Evolutionary conservation across 2,113 vertebrate species (phyloP), one percentile per base, ranked within the genome.

Genomic region (Pterocles burchelli): DNA sequence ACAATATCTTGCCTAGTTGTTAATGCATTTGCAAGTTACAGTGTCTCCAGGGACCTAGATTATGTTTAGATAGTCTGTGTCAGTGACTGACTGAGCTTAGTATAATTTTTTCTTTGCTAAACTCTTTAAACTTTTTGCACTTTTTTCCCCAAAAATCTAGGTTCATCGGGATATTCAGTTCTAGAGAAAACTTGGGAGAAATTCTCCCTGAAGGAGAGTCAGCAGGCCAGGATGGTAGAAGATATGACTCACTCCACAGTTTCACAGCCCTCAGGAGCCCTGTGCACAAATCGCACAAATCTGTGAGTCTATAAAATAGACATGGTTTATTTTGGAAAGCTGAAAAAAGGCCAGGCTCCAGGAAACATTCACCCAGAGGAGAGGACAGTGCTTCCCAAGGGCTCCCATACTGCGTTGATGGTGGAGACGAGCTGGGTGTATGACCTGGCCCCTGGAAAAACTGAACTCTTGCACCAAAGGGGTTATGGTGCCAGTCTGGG

Each of bases 331-430:
- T 84, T 87, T 1, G 0, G 48, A 82, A 57, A 81, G 22, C 61
- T 84, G 66, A 29, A 41, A 24, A 72, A 71, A 43, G 25, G 65
- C 11, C 29, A 59, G 52, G 25, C 7, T 81, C 4, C 41, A 45
- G 41, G 31, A 89, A 4, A 22, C 3, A 1, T 31, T 73, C 76
- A 28, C 20, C 24, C 26, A 80, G n/a, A 18, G 62, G 86, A 76
- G 24, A 66, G 11, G 11, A 83, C 46, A 62, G 13, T 33, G 11
- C 17, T 8, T 77, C 43, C 68, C 2, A 2, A 76, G n/a, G 46
- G 66, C 0, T 3, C 5, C 41, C 1, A 0, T 10, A 20, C 24
- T 24, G 20, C 28, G 4, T 58, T 11, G 43, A 7, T 1, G 5
- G 36, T 62, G 16, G 54, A 77, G 31, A 85, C 0, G 14, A 84